Conservation (phyloP, 2,113 vertebrate species). For the Sclerurus mexicanus region DNA sequence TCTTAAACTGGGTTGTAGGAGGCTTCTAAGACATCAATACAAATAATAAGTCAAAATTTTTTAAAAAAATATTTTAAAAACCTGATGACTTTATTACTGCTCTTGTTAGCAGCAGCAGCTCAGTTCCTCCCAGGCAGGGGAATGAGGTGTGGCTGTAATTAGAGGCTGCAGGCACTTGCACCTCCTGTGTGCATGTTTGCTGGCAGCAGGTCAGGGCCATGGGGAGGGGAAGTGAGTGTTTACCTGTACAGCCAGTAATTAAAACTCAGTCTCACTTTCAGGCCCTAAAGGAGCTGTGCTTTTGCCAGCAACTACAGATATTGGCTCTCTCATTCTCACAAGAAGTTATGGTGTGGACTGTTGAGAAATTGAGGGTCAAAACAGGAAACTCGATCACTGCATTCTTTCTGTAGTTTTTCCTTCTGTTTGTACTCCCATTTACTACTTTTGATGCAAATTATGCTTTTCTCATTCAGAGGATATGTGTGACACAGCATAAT, state of each 20-base stretch:
- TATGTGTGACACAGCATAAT: neutral
- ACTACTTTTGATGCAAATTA: neutral
- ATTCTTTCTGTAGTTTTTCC: neutral
- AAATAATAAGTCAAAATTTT: neutral
- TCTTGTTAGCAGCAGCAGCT: neutral
- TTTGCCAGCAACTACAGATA: neutral
- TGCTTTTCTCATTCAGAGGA: neutral
- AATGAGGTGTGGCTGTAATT: neutral
- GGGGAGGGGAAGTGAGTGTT: conserved; percentile 7
- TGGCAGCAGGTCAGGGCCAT: conserved; percentile 10
- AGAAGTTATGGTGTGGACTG: neutral
- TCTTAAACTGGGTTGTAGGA: neutral
- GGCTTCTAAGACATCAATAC: neutral
- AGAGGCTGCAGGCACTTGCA: neutral
- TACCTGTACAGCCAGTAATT: conserved; percentile 5
- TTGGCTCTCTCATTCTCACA: neutral
- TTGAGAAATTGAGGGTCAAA: neutral
- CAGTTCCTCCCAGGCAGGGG: neutral
- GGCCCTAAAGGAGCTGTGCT: neutral
- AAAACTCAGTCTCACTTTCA: conserved; percentile 9
- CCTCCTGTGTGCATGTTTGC: neutral
- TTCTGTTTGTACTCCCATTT: neutral
- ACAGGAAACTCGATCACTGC: neutral
- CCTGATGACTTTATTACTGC: neutral
- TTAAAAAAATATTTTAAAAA: neutral